A percentile compares a stretch with the other conserved stretches of the same genome.
Evolutionary conservation across 2,113 vertebrate genomes (phyloP).

Genomic region (Delphinapterus leucas): DNA sequence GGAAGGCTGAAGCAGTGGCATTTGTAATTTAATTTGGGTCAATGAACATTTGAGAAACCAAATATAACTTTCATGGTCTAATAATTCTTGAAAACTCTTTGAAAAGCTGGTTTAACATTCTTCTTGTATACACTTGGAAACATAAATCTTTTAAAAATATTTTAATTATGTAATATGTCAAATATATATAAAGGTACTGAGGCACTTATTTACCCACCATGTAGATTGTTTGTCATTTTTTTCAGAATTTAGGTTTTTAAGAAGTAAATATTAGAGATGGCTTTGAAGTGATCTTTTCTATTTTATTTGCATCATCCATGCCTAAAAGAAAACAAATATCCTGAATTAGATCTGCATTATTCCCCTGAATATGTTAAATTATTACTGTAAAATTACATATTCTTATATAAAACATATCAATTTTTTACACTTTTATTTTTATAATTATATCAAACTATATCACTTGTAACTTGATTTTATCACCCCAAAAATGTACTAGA

Average conservation of each 20-base stretch:
- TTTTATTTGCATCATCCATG: neutral
- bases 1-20: conserved; percentile 52
- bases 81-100: conserved; percentile 63
- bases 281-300: neutral
- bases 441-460: neutral
- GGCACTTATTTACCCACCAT: neutral
- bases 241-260: neutral
- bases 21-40: conserved; percentile 71
- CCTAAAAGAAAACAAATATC: neutral
- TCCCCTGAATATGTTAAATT: neutral
- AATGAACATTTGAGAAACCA: conserved; percentile 52
- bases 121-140: neutral
- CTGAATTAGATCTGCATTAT: neutral
- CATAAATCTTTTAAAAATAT: neutral
- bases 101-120: conserved; percentile 52
- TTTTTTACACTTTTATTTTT: neutral
- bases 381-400: neutral
- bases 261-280: neutral
- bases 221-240: neutral
- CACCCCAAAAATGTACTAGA: neutral
- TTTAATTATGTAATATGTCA: neutral
- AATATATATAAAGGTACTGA: neutral
- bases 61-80: conserved; percentile 65
- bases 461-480: neutral
- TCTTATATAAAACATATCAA: neutral